A percentile compares a stretch with the other conserved stretches of the same genome.
Conservation (phyloP, 2,888 invertebrate species). For the Ditula angustiorana region DNA sequence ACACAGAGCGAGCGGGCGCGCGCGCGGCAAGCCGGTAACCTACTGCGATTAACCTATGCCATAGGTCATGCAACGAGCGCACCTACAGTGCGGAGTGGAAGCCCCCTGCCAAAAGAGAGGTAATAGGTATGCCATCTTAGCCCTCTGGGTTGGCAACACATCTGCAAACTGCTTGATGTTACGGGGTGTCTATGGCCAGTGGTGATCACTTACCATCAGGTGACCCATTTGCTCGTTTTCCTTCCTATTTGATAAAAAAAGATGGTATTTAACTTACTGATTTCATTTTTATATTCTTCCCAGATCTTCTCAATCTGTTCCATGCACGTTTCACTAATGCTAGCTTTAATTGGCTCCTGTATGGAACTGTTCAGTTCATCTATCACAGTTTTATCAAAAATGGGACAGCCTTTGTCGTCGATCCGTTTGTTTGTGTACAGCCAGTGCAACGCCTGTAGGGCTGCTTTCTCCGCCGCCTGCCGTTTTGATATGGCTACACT, state of each 20-base stretch:
- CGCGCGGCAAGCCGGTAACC: no score
- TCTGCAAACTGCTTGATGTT: no score
- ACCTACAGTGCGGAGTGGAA: no score
- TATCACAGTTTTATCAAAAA: slow-evolving; percentile 73
- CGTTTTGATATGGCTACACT: slow-evolving; percentile 81
- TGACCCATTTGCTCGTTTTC: no score
- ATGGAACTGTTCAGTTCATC: slow-evolving; percentile 60
- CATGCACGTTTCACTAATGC: slow-evolving; percentile 64
- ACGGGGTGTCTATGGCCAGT: no score
- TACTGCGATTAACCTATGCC: no score
- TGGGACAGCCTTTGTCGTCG: slow-evolving; percentile 74
- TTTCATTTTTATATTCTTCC: slow-evolving; percentile 71
- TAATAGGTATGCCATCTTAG: no score
- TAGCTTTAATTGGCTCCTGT: slow-evolving; percentile 60
- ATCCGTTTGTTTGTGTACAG: slow-evolving; percentile 78
- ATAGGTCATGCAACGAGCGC: no score
- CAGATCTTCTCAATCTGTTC: slow-evolving; percentile 73
- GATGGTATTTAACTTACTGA: slow-evolving; percentile 65
- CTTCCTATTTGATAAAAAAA: not conserved
- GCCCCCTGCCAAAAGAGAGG: no score
- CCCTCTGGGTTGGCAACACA: no score
- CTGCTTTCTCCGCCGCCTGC: slow-evolving; percentile 82
- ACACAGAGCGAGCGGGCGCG: no score
- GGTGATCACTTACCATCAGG: no score
- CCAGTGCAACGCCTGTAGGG: slow-evolving; percentile 83